phyloP scores from a whole-genome alignment of 2,888 invertebrate species.

The Nomada goodeniana region DNA sequence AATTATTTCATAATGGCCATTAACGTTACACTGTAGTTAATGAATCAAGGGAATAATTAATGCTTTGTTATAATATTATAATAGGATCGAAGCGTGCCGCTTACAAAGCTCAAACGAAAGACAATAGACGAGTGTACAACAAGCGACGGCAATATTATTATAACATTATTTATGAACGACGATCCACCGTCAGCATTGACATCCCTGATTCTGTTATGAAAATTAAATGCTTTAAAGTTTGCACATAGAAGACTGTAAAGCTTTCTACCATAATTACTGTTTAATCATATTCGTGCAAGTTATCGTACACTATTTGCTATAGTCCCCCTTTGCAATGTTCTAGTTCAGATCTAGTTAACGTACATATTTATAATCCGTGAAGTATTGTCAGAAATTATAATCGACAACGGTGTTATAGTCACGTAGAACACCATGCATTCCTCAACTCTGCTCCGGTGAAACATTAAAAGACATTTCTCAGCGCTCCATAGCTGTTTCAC shows the following conservation, averaged over 20 bases:
- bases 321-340: too few relatives aligned
- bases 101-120: conserved; percentile 12
- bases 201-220: not conserved
- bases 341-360: too few relatives aligned
- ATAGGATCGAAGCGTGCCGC: conserved; percentile 18
- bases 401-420: not conserved
- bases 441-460: not conserved
- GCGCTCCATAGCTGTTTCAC: not conserved
- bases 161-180: conserved; percentile 7
- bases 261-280: too few relatives aligned
- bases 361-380: too few relatives aligned
- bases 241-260: too few relatives aligned
- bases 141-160: conserved; percentile 10
- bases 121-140: conserved; percentile 10
- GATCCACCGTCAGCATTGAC: not conserved
- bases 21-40: conserved; percentile 17
- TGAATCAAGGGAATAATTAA: conserved; percentile 35
- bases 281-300: too few relatives aligned
- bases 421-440: not conserved
- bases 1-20: conserved; percentile 27
- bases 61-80: conserved; percentile 23
- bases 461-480: not conserved
- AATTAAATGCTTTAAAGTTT: not conserved
- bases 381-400: too few relatives aligned
- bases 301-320: too few relatives aligned